Conservation (phyloP, 2,113 vertebrate genomes). For the Larimichthys polyactis region DNA sequence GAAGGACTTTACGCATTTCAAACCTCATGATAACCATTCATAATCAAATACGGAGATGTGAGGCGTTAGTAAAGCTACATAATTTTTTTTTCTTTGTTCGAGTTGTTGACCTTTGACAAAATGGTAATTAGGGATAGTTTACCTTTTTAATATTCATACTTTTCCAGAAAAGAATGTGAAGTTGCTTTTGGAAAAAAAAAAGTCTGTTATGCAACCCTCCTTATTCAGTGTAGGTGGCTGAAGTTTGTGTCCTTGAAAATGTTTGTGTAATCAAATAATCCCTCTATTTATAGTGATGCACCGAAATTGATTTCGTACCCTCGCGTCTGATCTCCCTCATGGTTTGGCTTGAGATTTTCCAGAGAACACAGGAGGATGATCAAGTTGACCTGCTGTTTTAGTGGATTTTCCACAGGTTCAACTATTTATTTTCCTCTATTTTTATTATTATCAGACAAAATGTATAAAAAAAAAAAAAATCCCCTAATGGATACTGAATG, state of each 20-base stretch:
- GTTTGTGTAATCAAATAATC: conserved; percentile 71
- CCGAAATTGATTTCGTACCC: conserved; percentile 68
- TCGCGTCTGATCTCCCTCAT: conserved; percentile 51
- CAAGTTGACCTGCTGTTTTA: conserved; percentile 56
- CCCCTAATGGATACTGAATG: conserved; percentile 79
- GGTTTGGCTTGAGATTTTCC: conserved; percentile 68
- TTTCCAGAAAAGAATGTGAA: conserved; percentile 83
- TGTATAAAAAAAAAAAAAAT: conserved; percentile 34
- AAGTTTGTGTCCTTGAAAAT: conserved; percentile 75
- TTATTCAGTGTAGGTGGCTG: conserved; percentile 71
- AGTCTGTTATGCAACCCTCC: conserved; percentile 56
- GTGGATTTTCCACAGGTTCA: conserved; percentile 64
- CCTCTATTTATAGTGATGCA: conserved; percentile 76
- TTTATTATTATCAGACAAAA: conserved; percentile 61
- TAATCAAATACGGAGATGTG: conserved; percentile 62
- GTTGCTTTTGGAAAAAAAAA: conserved; percentile 66
- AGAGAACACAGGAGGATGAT: conserved; percentile 52
- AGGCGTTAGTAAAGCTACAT: conserved; percentile 68
- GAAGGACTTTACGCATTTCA: conserved; percentile 73
- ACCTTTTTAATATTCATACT: conserved; percentile 80
- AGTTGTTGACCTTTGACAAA: conserved; percentile 64
- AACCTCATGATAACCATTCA: conserved; percentile 69
- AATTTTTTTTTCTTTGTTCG: conserved; percentile 42
- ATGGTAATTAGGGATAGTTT: conserved; percentile 62
- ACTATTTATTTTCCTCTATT: conserved; percentile 68